phyloP scores from a whole-genome alignment of 2,113 vertebrate species.

The Camelus dromedarius region DNA sequence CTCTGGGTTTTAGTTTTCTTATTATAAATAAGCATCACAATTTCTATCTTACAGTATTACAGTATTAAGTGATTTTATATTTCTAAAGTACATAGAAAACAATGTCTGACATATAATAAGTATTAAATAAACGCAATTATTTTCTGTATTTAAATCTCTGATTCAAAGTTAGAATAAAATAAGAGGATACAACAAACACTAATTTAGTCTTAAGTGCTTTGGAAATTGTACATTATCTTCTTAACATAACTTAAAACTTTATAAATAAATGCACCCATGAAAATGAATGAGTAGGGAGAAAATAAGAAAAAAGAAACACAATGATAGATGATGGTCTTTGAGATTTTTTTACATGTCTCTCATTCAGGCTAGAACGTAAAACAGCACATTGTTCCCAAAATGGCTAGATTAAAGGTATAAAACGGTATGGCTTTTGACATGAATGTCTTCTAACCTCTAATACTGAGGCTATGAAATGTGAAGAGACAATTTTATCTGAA shows the following conservation, averaged over 20 bases:
- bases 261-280: neutral
- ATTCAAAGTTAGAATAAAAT: slow-evolving; percentile 20
- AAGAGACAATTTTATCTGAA: neutral
- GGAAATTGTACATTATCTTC: neutral
- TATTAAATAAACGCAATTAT: neutral
- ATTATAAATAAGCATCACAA: neutral
- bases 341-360: slow-evolving; percentile 14
- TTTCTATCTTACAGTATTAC: neutral
- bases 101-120: neutral
- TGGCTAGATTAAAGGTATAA: neutral
- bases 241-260: neutral
- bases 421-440: neutral
- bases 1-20: neutral
- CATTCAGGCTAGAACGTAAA: neutral
- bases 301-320: neutral
- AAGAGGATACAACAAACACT: neutral
- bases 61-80: slow-evolving; percentile 20
- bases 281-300: neutral
- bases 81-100: neutral
- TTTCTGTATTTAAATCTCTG: neutral
- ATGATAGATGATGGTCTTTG: neutral
- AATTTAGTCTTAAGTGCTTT: neutral
- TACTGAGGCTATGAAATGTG: neutral
- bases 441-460: neutral
- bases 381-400: neutral